Percentiles rank a stretch among this genome's conserved stretches.
Conservation (phyloP, 2,113 vertebrate species). For the Carlito syrichta region DNA sequence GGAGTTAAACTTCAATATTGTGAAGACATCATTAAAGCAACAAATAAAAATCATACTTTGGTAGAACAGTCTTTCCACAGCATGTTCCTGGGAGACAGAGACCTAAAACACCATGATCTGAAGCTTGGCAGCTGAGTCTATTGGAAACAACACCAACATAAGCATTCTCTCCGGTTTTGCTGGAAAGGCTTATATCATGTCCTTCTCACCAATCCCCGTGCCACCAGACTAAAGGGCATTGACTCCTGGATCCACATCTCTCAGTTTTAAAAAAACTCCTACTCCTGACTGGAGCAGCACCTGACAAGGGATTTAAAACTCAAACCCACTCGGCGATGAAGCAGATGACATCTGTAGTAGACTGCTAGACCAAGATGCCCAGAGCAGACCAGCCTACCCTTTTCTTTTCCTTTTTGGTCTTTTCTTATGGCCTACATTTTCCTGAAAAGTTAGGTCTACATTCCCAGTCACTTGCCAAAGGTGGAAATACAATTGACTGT, state of each 20-base stretch:
- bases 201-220: neutral
- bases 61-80: neutral
- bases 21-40: neutral
- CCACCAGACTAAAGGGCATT: neutral
- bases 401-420: neutral
- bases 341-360: neutral
- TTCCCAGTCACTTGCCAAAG: neutral
- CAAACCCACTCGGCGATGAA: neutral
- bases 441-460: neutral
- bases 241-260: neutral
- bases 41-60: neutral
- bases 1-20: neutral
- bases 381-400: too few species aligned
- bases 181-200: neutral
- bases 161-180: neutral
- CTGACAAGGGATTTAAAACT: neutral
- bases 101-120: neutral
- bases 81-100: neutral
- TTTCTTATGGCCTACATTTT: neutral
- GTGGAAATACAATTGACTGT: neutral
- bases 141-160: neutral
- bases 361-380: neutral
- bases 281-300: neutral
- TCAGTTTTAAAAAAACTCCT: neutral
- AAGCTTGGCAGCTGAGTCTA: neutral